Conservation (phyloP, 2,888 invertebrate genomes). For the Stenurella melanura region DNA sequence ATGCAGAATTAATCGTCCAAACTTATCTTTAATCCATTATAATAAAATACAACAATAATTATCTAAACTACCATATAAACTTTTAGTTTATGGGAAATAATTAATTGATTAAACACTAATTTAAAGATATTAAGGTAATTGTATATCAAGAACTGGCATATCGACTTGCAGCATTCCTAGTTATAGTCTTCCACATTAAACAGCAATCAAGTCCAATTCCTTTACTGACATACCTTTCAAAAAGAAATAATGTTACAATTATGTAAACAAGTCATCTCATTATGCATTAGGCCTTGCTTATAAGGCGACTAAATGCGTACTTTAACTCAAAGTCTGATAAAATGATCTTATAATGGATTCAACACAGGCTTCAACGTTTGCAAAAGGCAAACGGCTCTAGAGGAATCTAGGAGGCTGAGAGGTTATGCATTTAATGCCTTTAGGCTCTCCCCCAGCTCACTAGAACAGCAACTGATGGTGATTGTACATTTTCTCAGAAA, state of each 20-base stretch:
- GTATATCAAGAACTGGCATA: neutral
- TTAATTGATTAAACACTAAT: neutral
- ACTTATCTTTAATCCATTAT: neutral
- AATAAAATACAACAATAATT: neutral
- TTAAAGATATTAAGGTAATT: neutral
- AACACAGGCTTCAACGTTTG: neutral
- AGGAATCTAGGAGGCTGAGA: neutral
- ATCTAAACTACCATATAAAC: neutral
- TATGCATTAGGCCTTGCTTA: neutral
- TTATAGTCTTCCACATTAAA: neutral
- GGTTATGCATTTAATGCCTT: neutral
- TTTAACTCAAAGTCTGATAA: neutral
- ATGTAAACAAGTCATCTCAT: neutral
- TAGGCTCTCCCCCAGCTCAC: neutral
- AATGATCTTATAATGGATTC: neutral
- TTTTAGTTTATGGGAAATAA: neutral
- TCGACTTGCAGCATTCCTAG: neutral
- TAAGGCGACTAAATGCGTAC: neutral
- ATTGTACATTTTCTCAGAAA: too few relatives aligned
- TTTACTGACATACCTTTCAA: neutral
- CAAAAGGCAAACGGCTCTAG: neutral
- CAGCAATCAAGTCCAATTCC: neutral
- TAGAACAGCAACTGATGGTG: neutral
- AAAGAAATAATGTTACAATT: neutral
- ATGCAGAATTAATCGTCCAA: neutral